phyloP scores from a whole-genome alignment of 2,888 invertebrate species.

The Rhamnusium bicolor region DNA sequence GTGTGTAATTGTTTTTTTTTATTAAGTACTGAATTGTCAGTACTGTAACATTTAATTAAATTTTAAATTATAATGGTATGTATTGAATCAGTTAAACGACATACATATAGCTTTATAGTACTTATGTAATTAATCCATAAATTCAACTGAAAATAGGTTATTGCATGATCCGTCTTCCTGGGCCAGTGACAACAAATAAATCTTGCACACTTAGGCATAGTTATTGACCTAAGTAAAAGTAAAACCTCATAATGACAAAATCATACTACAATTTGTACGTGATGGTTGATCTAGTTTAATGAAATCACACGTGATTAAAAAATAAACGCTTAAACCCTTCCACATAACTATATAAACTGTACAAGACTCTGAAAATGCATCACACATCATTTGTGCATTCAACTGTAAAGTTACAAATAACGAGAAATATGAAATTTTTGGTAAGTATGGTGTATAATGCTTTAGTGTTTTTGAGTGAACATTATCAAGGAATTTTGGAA shows the following conservation, averaged over 20 bases:
- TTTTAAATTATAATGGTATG: too few species aligned
- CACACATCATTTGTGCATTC: slow-evolving; percentile 53
- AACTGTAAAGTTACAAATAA: slow-evolving; percentile 39
- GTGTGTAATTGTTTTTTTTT: too few species aligned
- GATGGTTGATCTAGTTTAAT: slow-evolving; percentile 57
- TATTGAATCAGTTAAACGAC: neutral
- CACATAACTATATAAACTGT: slow-evolving; percentile 54
- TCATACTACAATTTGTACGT: slow-evolving; percentile 48
- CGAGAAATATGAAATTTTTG: slow-evolving; percentile 52
- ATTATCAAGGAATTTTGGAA: neutral
- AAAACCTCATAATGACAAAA: slow-evolving; percentile 49
- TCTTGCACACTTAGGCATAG: slow-evolving; percentile 15
- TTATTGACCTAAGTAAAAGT: slow-evolving; percentile 47
- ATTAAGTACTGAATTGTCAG: too few species aligned
- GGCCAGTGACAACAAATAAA: slow-evolving; percentile 18
- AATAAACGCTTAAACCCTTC: slow-evolving; percentile 56
- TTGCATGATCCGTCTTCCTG: slow-evolving; percentile 21
- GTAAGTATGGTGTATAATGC: slow-evolving; percentile 46
- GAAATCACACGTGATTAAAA: slow-evolving; percentile 57
- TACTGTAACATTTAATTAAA: too few species aligned
- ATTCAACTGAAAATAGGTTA: neutral
- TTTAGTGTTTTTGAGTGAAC: neutral
- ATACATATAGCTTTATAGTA: neutral
- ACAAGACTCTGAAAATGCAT: slow-evolving; percentile 39
- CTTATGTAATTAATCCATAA: neutral